Conservation (phyloP, 2,888 invertebrate species). For the Aspidapion aeneum region DNA sequence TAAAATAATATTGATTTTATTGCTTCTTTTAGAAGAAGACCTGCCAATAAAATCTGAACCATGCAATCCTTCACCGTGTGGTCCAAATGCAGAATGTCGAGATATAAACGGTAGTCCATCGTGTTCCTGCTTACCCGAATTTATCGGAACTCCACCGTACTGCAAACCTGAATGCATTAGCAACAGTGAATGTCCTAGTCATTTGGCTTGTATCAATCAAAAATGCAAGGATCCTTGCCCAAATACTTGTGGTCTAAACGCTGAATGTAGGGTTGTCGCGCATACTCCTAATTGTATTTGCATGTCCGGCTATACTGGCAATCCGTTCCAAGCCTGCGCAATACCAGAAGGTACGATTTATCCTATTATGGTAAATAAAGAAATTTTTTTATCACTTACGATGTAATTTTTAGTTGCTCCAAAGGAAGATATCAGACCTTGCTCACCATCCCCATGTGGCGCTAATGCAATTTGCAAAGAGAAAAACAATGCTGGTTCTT, state of each 20-base stretch:
- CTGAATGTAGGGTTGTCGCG: conserved; percentile 54
- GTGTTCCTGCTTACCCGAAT: conserved; percentile 70
- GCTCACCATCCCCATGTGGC: conserved; percentile 63
- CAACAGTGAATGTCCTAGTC: conserved; percentile 66
- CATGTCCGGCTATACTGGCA: conserved; percentile 53
- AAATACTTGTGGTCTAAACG: conserved; percentile 54
- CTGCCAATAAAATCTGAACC: conserved; percentile 38
- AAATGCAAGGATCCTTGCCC: conserved; percentile 69
- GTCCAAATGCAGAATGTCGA: conserved; percentile 64
- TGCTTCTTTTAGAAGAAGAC: conserved; percentile 1
- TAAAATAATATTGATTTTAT: too few relatives aligned
- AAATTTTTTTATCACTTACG: not conserved
- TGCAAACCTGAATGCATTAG: conserved; percentile 77
- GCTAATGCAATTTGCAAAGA: conserved; percentile 59
- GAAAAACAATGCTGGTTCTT: conserved; percentile 50
- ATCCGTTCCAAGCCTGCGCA: conserved; percentile 54
- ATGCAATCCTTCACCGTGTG: conserved; percentile 60
- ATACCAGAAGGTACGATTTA: conserved; percentile 18
- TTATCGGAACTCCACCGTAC: conserved; percentile 68
- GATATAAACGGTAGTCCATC: conserved; percentile 58
- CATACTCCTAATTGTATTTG: conserved; percentile 60
- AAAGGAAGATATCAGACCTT: conserved; percentile 47
- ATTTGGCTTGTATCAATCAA: conserved; percentile 69
- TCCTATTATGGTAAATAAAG: not conserved
- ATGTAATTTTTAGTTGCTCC: conserved; percentile 16